These are phyloP conservation scores for Halocaridina rubra DNA, from an alignment of 2,888 invertebrate species.

Conservation along the genomic window DNA sequence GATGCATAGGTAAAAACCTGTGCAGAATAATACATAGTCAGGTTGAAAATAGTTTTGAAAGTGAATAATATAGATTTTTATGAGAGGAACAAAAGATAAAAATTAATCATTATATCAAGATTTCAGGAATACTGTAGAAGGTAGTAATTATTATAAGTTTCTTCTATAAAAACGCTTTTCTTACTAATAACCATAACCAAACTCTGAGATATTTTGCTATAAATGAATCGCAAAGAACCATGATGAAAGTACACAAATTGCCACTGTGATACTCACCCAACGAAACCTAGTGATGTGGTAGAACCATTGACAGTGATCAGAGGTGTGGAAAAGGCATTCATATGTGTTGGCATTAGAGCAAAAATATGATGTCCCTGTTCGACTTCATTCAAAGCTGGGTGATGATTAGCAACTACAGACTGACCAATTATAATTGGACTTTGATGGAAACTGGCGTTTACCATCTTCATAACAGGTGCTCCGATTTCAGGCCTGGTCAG, in stretches of 20 bases:
- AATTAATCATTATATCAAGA: too few species aligned
- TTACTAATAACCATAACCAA: too few species aligned
- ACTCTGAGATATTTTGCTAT: too few species aligned
- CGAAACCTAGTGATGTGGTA: constrained; percentile 32
- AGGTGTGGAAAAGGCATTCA: constrained; percentile 45
- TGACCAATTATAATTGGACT: constrained; percentile 14
- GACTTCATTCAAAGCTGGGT: constrained; percentile 20
- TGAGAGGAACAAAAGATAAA: too few species aligned
- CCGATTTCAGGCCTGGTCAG: not conserved
- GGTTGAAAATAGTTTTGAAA: too few species aligned
- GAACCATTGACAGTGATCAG: constrained; percentile 44
- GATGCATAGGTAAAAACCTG: not conserved
- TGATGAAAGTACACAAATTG: not conserved
- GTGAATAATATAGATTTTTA: too few species aligned
- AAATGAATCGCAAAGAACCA: too few species aligned
- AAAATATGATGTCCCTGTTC: not conserved
- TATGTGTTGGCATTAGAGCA: constrained; percentile 35
- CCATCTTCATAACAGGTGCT: constrained; percentile 16
- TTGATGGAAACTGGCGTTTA: not conserved
- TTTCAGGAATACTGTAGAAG: too few species aligned
- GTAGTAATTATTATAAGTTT: too few species aligned
- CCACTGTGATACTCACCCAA: constrained; percentile 28
- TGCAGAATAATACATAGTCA: too few species aligned
- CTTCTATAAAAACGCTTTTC: too few species aligned
- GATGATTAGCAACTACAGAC: not conserved